Conservation (phyloP, 53 echinoderm and acorn worm species). For the Paracentrotus lividus region DNA sequence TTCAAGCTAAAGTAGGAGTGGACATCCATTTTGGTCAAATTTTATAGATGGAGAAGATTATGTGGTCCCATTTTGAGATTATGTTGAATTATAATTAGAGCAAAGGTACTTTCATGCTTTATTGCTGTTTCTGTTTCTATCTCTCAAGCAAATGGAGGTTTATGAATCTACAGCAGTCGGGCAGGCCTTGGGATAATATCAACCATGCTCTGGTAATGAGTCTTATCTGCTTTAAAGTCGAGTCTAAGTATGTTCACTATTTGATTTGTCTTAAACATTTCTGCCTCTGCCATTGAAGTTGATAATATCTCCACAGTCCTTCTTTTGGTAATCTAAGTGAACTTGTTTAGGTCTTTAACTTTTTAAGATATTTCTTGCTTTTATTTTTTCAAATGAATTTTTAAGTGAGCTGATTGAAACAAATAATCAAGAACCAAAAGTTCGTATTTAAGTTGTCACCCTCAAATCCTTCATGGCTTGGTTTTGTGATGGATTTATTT, state of each 20-base stretch:
- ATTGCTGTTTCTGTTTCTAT: constrained; percentile 65
- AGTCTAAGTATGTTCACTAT: constrained; percentile 14
- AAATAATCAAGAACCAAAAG: background rate
- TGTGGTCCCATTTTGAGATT: constrained; percentile 39
- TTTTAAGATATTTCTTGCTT: background rate
- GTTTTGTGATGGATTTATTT: no score
- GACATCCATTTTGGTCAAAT: background rate
- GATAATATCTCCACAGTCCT: background rate
- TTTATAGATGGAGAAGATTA: background rate
- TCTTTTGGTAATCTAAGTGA: background rate
- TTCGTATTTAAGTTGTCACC: background rate
- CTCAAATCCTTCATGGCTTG: no score
- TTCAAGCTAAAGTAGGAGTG: background rate
- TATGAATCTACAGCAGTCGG: background rate
- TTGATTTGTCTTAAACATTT: background rate
- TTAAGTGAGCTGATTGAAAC: background rate
- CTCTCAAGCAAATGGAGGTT: constrained; percentile 52
- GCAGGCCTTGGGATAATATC: constrained; percentile 33
- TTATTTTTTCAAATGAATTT: background rate
- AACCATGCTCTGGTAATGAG: constrained; percentile 43
- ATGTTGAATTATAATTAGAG: background rate
- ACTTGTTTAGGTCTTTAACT: background rate
- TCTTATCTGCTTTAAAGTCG: constrained; percentile 9
- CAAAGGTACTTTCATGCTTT: constrained; percentile 56
- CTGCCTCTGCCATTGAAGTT: background rate